Evolutionary conservation across 2,888 invertebrate species (phyloP).

Genomic region (Anthrax anthrax): DNA sequence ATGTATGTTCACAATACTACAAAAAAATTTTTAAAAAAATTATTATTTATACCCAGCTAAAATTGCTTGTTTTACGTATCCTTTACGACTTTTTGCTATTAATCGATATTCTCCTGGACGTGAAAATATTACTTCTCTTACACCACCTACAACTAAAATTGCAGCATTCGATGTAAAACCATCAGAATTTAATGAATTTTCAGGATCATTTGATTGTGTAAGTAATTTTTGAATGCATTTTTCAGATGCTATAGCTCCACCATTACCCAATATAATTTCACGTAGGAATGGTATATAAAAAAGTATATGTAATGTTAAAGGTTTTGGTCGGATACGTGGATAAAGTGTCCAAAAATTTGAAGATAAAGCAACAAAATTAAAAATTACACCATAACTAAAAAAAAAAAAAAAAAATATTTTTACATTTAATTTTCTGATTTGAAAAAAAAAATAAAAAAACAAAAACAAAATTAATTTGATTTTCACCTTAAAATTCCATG

Average conservation of each 20-base stretch:
- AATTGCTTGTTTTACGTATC: conserved; percentile 60
- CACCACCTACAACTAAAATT: conserved; percentile 75
- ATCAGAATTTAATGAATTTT: conserved; percentile 24
- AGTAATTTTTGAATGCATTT: conserved; percentile 52
- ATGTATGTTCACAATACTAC: background rate
- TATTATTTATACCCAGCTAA: conserved; percentile 63
- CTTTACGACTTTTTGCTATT: conserved; percentile 60
- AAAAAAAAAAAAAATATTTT: background rate
- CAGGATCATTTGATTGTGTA: conserved; percentile 24
- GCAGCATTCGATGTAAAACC: conserved; percentile 39
- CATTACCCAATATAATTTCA: conserved; percentile 44
- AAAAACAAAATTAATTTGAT: too few species aligned
- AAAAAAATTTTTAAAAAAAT: background rate
- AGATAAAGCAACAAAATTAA: conserved; percentile 61
- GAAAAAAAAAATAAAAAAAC: too few species aligned
- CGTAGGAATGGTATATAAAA: conserved; percentile 58
- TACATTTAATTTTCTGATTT: too few species aligned
- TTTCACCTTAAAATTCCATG: conserved; percentile 61
- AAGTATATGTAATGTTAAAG: conserved; percentile 57
- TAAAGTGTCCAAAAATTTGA: conserved; percentile 37
- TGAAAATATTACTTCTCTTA: conserved; percentile 71
- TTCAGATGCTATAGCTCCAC: conserved; percentile 45
- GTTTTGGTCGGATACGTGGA: conserved; percentile 45
- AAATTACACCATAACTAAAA: conserved; percentile 56
- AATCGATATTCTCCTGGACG: conserved; percentile 61